Conservation (phyloP, 2,797 vertebrate species). For the Catharus ustulatus region DNA sequence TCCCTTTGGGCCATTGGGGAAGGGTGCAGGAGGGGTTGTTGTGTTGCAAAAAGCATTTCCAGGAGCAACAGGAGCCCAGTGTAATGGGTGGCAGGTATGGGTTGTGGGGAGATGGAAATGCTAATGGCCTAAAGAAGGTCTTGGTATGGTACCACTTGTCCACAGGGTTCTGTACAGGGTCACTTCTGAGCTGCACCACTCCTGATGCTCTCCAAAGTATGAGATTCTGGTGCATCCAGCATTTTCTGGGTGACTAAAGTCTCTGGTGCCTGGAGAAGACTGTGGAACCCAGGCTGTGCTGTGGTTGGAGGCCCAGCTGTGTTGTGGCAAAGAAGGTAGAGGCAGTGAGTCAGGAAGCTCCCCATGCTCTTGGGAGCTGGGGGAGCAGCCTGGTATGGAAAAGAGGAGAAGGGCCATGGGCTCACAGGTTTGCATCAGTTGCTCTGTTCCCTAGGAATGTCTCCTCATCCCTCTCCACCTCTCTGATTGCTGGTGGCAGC, state of each 20-base stretch:
- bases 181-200: not conserved
- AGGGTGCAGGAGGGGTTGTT: not conserved
- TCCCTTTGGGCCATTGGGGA: not conserved
- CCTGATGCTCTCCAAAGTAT: not conserved
- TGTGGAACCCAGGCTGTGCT: not conserved
- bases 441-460: not conserved
- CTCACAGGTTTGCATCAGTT: not conserved
- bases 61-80: not conserved
- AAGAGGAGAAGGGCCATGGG: accelerated
- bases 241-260: not conserved
- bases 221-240: not conserved
- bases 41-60: not conserved
- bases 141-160: not conserved
- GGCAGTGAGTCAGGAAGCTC: not conserved
- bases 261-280: not conserved
- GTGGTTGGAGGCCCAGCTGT: not conserved
- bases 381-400: not conserved
- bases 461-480: not conserved
- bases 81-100: not conserved
- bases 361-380: not conserved
- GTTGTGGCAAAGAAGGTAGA: not conserved
- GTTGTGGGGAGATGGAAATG: not conserved
- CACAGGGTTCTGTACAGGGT: not conserved
- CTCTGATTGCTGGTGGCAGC: accelerated
- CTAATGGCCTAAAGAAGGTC: not conserved